A percentile compares a stretch with the other conserved stretches of the same genome.
These are phyloP conservation scores for Calyptommatus sinebrachiatus DNA, from an alignment of 2,113 vertebrate genomes.

Conservation along the genomic window DNA sequence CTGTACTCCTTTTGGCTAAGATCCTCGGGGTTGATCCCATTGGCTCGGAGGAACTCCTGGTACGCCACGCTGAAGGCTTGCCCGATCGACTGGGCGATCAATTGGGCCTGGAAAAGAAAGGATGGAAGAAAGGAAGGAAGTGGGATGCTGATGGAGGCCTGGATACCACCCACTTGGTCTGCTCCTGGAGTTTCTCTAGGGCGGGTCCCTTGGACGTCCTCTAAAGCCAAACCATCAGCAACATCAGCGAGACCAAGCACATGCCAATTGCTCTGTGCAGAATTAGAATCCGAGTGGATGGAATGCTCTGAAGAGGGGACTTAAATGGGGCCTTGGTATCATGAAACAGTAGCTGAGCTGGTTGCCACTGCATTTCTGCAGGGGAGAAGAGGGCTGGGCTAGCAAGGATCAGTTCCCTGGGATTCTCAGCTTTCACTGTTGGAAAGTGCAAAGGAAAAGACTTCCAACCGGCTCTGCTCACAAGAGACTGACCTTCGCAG, in stretches of 20 bases:
- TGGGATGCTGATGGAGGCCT: background rate
- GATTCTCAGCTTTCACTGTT: too few relatives aligned
- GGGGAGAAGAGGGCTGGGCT: background rate
- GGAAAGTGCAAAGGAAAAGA: too few relatives aligned
- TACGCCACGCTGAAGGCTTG: slow-evolving; percentile 99
- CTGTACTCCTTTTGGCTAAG: slow-evolving; percentile 99
- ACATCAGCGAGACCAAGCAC: background rate
- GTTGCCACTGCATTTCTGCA: background rate
- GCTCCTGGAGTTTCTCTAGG: too few relatives aligned
- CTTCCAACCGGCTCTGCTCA: too few relatives aligned
- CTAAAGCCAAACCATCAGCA: background rate
- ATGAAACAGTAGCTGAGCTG: background rate
- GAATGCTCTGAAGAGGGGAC: background rate
- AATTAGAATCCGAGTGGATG: background rate
- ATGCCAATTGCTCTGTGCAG: background rate
- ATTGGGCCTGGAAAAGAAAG: slow-evolving; percentile 82
- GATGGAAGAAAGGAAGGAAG: slow-evolving; percentile 13
- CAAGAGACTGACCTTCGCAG: too few relatives aligned
- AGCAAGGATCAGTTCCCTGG: too few relatives aligned
- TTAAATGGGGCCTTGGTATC: background rate
- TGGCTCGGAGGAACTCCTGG: slow-evolving; percentile 96
- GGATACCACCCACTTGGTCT: background rate
- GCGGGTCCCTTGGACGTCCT: too few relatives aligned
- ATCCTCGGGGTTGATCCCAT: slow-evolving; percentile 97
- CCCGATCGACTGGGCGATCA: slow-evolving; percentile 97